Evolutionary conservation across 2,113 vertebrate species (phyloP), one percentile per base, ranked within the genome.

Genomic region (Balaeniceps rex): DNA sequence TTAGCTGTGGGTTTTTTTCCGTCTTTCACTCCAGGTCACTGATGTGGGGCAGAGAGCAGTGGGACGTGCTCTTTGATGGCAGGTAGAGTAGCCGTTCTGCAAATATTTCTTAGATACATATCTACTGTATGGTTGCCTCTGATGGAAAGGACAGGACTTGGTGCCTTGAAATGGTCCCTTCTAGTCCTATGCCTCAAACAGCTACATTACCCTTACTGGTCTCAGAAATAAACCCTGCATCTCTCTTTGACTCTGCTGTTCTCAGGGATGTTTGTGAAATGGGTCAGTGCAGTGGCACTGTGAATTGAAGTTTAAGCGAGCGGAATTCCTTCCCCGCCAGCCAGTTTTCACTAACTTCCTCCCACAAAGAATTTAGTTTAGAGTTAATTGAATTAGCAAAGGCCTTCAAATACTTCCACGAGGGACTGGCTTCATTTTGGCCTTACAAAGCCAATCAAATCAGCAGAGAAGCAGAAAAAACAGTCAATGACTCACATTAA

Each of bases 321-420:
- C 0, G 0, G 46, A 95, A 92, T 94, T 94, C 93, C 88, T 92
- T 94, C 46, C 77, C 52, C 2, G 4, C 7, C 25, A 72, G 52
- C 34, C 65, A 79, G 38, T 69, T 95, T 91, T 54, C 75, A 75
- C 58, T 58, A 77, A 88, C 78, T 90, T 96, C 54, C 84, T 90
- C 42, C 51, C 85, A 90, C 71, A 74, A 78, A 90, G 55, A 86
- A 74, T 80, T 93, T 87, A 57, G 81, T 84, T 91, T 60, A 44
- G 51, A 93, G 76, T 83, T 97, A 95, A 96, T 85, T 96, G 91
- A 96, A 96, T 97, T 91, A 95, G 66, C 71, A 90, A 95, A 97
- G 87, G 63, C 19, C 91, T 93, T 93, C 63, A 80, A 94, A 81
- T 66, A 36, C 74, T 93, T 80, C 52, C 58, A 88, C 46, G 44